Base-by-base conservation (phyloP, 2,797 vertebrate species). In the Denticeps clupeoides region DNA sequence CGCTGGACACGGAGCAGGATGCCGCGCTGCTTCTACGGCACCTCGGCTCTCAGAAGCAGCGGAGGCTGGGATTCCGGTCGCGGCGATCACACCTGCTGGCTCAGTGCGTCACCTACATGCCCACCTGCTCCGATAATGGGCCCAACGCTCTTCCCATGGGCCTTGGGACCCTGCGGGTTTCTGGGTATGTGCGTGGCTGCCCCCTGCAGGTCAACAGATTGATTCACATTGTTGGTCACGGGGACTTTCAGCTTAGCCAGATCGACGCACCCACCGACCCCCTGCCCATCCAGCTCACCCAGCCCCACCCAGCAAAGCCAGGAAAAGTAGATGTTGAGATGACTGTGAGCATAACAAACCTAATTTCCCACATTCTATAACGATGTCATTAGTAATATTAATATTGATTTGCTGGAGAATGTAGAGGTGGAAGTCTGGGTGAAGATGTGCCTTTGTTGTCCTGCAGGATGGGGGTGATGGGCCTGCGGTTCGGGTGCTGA, bases 191-290 rank as follows among this genome's bases (percentile, higher is more conserved):
- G 41, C 80, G 90, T 13, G 93, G 94, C 1, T 80, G 71, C 29
- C 69, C 80, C 43, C 71, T 98, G 3, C 56, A 49, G 0, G 90
- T 88, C 4, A 88, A 97, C 75, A 82, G 85, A 33, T 72, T 99
- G 61, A 74, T 97, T 54, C 92, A 99, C 64, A 85, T 98, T 2
- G 77, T 79, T 55, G 95, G 93, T 24, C 84, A 93, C 0, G 94
- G 95, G 32, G 93, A 98, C 74, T 99, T 97, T 72, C 92, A 93
- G 76, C 78, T 99, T 60, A 82, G 79, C 59, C 93, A 93, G 64
- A 82, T 99, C 9, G 92, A 96, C 55, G 89, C 86, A 0, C 82
- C 89, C 0, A 22, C 64, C 1, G 93, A 98, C 42, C 94, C 89
- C 0, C 82, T 93, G 19, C 82, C 84, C 6, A 60, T 93, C 42